Percentiles rank a stretch among this genome's conserved stretches.
These are phyloP conservation scores for Trachops cirrhosus DNA, from an alignment of 2,797 vertebrate genomes.

Conservation along the genomic window DNA sequence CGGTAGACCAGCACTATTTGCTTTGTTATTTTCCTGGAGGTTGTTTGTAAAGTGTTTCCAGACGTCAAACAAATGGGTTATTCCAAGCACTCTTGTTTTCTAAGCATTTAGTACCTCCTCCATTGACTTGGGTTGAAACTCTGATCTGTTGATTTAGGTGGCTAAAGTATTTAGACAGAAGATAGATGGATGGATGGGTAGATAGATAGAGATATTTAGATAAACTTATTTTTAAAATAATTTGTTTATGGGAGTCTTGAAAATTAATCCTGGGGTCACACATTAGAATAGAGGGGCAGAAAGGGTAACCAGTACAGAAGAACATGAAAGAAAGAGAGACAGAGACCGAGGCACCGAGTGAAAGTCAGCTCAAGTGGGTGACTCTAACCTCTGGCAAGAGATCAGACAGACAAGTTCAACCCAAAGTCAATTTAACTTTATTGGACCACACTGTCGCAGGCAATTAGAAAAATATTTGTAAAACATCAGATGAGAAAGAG, in stretches of 20 bases:
- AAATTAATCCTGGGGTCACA: conserved; percentile 1
- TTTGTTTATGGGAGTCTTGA: conserved; percentile 47
- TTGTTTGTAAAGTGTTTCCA: conserved; percentile 89
- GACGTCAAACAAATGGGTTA: conserved; percentile 79
- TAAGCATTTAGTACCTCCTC: conserved; percentile 52
- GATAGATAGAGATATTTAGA: neutral
- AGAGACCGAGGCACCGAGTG: conserved; percentile 71
- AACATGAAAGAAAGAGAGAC: conserved; percentile 71
- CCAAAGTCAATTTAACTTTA: conserved; percentile 85
- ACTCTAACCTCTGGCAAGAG: conserved; percentile 83
- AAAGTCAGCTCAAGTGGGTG: conserved; percentile 83
- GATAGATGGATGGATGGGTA: neutral
- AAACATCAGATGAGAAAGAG: conserved; percentile 85
- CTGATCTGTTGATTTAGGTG: conserved; percentile 56
- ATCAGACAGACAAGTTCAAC: conserved; percentile 85
- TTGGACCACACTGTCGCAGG: conserved; percentile 87
- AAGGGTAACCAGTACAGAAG: conserved; percentile 12
- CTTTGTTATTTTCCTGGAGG: conserved; percentile 84
- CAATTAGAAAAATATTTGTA: conserved; percentile 89
- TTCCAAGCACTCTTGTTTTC: conserved; percentile 73
- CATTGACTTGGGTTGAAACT: neutral
- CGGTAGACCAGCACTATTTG: conserved; percentile 85
- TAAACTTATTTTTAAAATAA: conserved; percentile 20
- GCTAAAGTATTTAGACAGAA: conserved; percentile 22
- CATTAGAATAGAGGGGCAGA: neutral